These are phyloP conservation scores for Oreamnos americanus DNA, from an alignment of 2,113 vertebrate species.

Conservation along the genomic window DNA sequence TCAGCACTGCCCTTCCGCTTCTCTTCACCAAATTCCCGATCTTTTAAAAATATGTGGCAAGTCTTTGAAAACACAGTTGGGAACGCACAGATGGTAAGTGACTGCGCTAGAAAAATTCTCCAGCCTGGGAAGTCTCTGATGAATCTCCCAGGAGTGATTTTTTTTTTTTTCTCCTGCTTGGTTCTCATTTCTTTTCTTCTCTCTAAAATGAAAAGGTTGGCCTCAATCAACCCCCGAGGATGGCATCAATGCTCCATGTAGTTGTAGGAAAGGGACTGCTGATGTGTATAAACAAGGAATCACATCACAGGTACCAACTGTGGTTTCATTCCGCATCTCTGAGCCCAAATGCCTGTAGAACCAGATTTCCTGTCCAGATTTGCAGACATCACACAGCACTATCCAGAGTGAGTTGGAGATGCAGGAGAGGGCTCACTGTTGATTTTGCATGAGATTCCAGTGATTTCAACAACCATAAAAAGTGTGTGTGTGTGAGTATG, in stretches of 20 bases:
- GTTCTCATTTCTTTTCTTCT: not conserved
- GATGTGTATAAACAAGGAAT: not conserved
- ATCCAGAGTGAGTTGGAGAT: not conserved
- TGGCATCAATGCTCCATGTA: rapidly evolving
- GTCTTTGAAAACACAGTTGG: not conserved
- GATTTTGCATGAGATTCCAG: not conserved
- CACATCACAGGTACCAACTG: not conserved
- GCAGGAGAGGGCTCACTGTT: not conserved
- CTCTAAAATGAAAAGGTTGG: not conserved
- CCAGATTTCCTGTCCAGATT: not conserved
- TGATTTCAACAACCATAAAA: not conserved
- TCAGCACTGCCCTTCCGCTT: not conserved
- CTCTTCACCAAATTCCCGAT: not conserved
- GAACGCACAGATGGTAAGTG: not conserved
- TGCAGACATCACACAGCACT: not conserved
- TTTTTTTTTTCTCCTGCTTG: not conserved
- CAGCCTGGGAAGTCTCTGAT: not conserved
- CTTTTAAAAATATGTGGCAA: not conserved
- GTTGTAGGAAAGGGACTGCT: not conserved
- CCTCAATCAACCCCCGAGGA: rapidly evolving
- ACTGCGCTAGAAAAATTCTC: not conserved
- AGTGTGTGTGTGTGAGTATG: no score
- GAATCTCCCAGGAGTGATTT: not conserved
- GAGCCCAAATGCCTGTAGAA: not conserved
- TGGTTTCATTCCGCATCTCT: not conserved